Conservation (phyloP, 2,113 vertebrate species). For the Aspiorhynchus laticeps region DNA sequence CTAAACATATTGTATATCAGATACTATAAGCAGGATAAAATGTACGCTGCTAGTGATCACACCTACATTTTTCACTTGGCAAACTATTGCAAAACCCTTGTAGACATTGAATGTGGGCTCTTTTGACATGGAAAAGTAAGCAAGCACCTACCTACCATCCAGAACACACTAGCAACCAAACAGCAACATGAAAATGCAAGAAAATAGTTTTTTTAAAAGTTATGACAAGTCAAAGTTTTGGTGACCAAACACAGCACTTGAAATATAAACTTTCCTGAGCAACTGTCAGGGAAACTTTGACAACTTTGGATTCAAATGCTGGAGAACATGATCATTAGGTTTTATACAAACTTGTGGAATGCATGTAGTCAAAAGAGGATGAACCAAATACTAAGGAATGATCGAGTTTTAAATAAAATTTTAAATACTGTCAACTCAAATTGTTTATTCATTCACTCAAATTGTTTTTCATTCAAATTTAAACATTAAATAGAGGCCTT, state of each 20-base stretch:
- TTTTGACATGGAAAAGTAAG: neutral
- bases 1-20: neutral
- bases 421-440: neutral
- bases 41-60: no score
- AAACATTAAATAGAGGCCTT: neutral
- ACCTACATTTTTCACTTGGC: neutral
- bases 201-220: neutral
- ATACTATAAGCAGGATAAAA: neutral
- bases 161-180: neutral
- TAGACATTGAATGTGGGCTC: neutral
- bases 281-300: neutral
- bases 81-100: neutral
- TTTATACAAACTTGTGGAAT: neutral
- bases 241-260: neutral
- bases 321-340: neutral
- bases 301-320: neutral
- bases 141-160: neutral
- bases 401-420: neutral
- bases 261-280: neutral
- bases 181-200: neutral
- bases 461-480: no score
- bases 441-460: no score
- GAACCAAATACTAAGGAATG: neutral
- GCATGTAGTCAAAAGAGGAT: neutral
- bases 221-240: neutral